Evolutionary conservation across 1,140 invertebrate species (phyloP).

Genomic region (Potamilus streckersoni): DNA sequence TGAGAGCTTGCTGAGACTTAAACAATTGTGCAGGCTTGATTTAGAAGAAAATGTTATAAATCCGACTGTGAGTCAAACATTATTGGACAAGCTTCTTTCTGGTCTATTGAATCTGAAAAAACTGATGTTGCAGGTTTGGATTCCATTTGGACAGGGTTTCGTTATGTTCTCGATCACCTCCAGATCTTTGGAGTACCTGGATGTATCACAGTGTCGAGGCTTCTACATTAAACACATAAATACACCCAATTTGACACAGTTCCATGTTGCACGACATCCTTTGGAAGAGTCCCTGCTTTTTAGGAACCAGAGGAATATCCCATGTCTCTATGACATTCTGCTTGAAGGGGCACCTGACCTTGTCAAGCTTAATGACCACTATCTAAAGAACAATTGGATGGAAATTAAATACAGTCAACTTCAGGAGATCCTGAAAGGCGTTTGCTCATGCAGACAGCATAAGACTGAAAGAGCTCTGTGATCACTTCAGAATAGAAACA

Average conservation of each 20-base stretch:
- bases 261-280: slow-evolving; percentile 54
- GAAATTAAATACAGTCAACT: slow-evolving; percentile 36
- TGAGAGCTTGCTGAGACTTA: slow-evolving; percentile 47
- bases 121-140: slow-evolving; percentile 62
- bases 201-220: slow-evolving; percentile 60
- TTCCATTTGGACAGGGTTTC: slow-evolving; percentile 52
- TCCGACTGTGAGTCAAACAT: slow-evolving; percentile 46
- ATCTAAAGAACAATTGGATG: slow-evolving; percentile 52
- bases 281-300: slow-evolving; percentile 56
- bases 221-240: slow-evolving; percentile 54
- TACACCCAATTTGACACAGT: slow-evolving; percentile 50
- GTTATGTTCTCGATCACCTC: slow-evolving; percentile 45
- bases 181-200: slow-evolving; percentile 53
- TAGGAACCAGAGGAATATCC: slow-evolving; percentile 44
- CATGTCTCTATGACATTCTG: slow-evolving; percentile 57
- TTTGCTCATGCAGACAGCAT: slow-evolving; percentile 58
- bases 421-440: slow-evolving; percentile 53
- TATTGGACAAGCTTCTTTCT: slow-evolving; percentile 47
- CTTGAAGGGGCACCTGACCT: slow-evolving; percentile 49
- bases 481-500: too few species aligned
- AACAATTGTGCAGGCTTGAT: slow-evolving; percentile 52
- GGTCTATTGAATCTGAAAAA: slow-evolving; percentile 40
- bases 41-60: slow-evolving; percentile 64
- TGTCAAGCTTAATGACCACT: slow-evolving; percentile 56
- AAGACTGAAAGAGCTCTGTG: slow-evolving; percentile 56